Base-by-base conservation (phyloP, 1,140 invertebrate species). In the Drosophila pectinifera region DNA sequence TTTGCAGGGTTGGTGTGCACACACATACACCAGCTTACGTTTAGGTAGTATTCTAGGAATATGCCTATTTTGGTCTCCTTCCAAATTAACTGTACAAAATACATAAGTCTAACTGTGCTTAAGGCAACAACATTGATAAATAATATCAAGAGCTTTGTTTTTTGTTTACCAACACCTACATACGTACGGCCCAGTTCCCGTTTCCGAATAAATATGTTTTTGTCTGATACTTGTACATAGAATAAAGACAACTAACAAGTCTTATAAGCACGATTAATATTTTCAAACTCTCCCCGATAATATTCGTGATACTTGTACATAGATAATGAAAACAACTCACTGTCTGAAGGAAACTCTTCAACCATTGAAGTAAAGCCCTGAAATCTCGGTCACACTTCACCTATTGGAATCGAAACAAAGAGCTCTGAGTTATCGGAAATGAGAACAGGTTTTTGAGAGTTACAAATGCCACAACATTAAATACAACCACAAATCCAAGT, bases 1-100 rank as follows among this genome's bases (percentile, higher is more conserved):
- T 49, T 53, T 53, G 49, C 49, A 53, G 49, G n/a, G 18, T 36
- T 22, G 49, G 31, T 11, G n/a, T 22, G 18, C 39, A 41, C 39
- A 41, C 41, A 18, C 16, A 34, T 20, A 51, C 16, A n/a, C 16
- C 4, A 49, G 46, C 46, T 28, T 49, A 18, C 16, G 46, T 18
- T 11, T 31, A 31, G 46, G 46, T 18, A 31, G n/a, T 16, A 22
- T 36, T 53, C 13, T n/a, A 53, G 49, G 31, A 36, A 36, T 22
- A 51, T 36, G 22, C 7, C 3, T 36, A 53, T 36, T 36, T 36
- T 20, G 7, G 28, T n/a, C 31, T 10, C 18, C 36, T 51, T 51
- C 18, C 18, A 20, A 51, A 36, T 34, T 36, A n/a, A 20, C 11
- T 49, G 11, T 51, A 51, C 31, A 51, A 31, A 31, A 34, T 20